Evolutionary conservation across 2,888 invertebrate species (phyloP).

Genomic region (Sclerodermus sp.): DNA sequence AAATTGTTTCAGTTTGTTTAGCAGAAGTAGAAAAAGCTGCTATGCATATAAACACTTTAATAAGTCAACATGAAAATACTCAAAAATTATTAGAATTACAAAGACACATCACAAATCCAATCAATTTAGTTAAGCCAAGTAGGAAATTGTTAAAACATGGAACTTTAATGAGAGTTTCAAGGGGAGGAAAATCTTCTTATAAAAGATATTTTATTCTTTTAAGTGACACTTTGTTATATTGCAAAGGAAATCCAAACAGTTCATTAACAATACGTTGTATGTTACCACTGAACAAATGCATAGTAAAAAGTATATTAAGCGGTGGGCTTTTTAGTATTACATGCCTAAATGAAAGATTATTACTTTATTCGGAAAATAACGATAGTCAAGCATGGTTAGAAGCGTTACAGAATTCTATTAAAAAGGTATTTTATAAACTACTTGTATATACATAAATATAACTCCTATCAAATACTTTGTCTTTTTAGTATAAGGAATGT

Average conservation of each 20-base stretch:
- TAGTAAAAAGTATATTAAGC: conserved; percentile 63
- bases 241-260: conserved; percentile 66
- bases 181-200: conserved; percentile 53
- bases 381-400: conserved; percentile 64
- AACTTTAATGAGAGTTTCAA: conserved; percentile 63
- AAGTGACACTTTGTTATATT: conserved; percentile 75
- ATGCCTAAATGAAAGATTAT: conserved; percentile 64
- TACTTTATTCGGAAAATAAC: conserved; percentile 62
- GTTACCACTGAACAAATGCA: conserved; percentile 72
- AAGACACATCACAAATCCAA: conserved; percentile 64
- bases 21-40: conserved; percentile 70
- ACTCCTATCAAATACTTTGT: not conserved
- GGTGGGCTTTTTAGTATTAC: conserved; percentile 65
- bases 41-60: conserved; percentile 71
- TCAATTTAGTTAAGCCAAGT: conserved; percentile 70
- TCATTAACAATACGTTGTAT: conserved; percentile 69
- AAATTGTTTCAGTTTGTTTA: conserved; percentile 63
- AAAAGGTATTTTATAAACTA: conserved; percentile 47
- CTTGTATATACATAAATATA: not conserved
- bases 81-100: conserved; percentile 71
- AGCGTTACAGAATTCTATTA: conserved; percentile 62
- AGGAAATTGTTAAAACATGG: conserved; percentile 73
- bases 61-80: conserved; percentile 73
- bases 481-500: conserved; percentile 60
- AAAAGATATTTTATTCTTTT: conserved; percentile 69